These are phyloP conservation scores for Xenops minutus DNA, from an alignment of 2,797 vertebrate genomes.

Conservation along the genomic window DNA sequence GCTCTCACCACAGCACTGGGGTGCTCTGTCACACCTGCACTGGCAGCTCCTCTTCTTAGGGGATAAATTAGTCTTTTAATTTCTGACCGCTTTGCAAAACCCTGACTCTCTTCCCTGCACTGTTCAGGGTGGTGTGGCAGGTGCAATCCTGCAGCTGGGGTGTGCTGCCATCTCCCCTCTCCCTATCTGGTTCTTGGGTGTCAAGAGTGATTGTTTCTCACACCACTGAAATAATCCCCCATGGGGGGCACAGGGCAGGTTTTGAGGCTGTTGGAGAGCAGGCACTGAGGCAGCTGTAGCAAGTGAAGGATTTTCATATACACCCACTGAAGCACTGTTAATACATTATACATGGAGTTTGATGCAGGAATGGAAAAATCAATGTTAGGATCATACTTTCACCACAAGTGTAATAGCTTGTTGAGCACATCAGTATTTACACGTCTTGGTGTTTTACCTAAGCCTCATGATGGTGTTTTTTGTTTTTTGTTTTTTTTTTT, in stretches of 20 bases:
- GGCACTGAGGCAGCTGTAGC: not conserved
- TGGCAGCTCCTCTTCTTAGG: not conserved
- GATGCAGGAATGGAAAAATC: constrained; percentile 23
- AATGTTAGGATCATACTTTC: not conserved
- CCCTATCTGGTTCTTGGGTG: not conserved
- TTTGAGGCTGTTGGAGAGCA: not conserved
- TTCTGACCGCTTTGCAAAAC: not conserved
- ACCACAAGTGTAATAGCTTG: not conserved
- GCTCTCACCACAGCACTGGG: not conserved
- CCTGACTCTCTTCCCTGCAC: not conserved
- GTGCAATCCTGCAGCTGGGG: not conserved
- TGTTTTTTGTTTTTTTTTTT: no score
- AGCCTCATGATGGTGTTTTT: not conserved
- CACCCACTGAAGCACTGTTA: not conserved
- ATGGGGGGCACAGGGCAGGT: not conserved
- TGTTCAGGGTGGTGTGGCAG: not conserved
- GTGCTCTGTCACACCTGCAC: not conserved
- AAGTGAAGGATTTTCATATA: not conserved
- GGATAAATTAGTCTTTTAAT: not conserved
- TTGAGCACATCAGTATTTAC: not conserved
- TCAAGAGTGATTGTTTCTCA: not conserved
- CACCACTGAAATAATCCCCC: not conserved
- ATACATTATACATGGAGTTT: not conserved
- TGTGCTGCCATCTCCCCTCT: not conserved
- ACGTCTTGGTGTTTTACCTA: not conserved